Conservation (phyloP, 2,113 vertebrate species). For the Apodemus sylvaticus region DNA sequence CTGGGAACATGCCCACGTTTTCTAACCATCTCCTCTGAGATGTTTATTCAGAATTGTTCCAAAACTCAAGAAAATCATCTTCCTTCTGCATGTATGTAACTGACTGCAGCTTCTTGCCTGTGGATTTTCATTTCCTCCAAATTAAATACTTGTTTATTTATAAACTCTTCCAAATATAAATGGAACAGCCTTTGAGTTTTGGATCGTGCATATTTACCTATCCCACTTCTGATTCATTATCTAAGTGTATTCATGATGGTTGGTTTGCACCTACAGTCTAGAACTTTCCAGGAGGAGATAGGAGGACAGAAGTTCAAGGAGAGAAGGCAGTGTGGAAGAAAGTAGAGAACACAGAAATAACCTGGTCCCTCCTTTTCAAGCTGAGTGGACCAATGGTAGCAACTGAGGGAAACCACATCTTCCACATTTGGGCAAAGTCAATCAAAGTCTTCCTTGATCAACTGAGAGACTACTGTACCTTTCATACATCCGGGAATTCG, state of each 20-base stretch:
- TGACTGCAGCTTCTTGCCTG: not conserved
- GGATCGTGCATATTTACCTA: not conserved
- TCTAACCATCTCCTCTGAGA: not conserved
- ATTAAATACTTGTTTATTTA: not conserved
- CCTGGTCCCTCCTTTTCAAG: not conserved
- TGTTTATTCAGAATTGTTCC: slow-evolving; percentile 49
- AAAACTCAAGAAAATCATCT: slow-evolving; percentile 21
- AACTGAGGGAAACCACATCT: not conserved
- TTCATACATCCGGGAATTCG: not conserved
- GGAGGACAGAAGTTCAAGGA: not conserved
- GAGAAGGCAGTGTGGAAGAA: not conserved
- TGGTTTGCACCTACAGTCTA: not conserved
- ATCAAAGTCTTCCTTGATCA: not conserved
- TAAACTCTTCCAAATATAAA: not conserved
- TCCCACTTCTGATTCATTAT: not conserved
- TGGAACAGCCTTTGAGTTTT: not conserved
- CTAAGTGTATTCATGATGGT: not conserved
- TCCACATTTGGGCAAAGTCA: not conserved
- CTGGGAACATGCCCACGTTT: not conserved
- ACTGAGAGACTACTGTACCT: not conserved
- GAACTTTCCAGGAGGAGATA: not conserved
- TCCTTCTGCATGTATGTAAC: not conserved
- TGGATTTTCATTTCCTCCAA: not conserved
- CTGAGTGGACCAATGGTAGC: not conserved
- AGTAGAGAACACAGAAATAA: not conserved